Evolutionary conservation across 2,888 invertebrate genomes (phyloP), one percentile per base, ranked within the genome.

Genomic region (Byasa hedistus): DNA sequence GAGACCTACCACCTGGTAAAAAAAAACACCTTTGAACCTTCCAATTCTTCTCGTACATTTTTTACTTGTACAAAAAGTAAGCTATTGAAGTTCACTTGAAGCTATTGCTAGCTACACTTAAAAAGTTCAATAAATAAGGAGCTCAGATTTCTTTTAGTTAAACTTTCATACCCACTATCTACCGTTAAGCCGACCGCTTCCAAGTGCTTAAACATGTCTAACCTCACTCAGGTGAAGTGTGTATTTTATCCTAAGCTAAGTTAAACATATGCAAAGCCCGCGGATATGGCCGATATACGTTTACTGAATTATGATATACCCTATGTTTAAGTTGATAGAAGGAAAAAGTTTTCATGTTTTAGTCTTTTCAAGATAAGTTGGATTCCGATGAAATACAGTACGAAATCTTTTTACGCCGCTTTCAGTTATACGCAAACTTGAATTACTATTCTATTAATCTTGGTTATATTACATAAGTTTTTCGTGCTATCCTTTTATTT

Each of bases 191-290:
- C 58, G 21, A 64, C 57, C 58, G 39, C 52, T 24, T 21, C 21
- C 48, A 58, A 64, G 58, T 58, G 58, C 64, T 58, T 64, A 64
- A 58, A 64, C 57, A 64, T 64, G 64, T 64, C 64, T 54, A 54
- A 58, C 64, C 64, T 64, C 52, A 52, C 64, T 64, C 64, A 64
- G 64, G 54, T 52, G n/a, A 52, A 64, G 58, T 63, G 57, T 64
- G 52, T 48, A 59, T 54, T 58, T 64, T 64, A 64, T 64, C 64
- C 54, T 39, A 44, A 64, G 52, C 58, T 58, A 58, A 52, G 64
- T 51, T 36, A 64, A 64, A 64, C 23, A 24, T 21, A 57, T 24
- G 55, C 55, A 55, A 32, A 57, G 21, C n/a, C 21, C 36, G 3
- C 15, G 36, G 57, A 57, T 1, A 21, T 57, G 21, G 36, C 36